Conservation (phyloP, 2,113 vertebrate genomes). For the Clinocottus analis region DNA sequence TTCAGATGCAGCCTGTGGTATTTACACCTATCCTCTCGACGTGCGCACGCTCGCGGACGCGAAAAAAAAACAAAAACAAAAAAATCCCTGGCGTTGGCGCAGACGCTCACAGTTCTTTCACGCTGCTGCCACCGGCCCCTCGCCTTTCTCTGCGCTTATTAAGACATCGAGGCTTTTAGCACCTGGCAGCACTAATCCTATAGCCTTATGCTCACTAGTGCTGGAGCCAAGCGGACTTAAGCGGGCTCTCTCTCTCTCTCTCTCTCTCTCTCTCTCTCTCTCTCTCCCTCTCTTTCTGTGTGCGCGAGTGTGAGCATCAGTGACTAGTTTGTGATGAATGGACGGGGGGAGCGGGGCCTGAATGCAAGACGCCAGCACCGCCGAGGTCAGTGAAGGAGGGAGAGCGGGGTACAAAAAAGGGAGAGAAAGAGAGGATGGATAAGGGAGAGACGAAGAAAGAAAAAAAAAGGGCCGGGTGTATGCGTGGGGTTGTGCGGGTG, state of each 20-base stretch:
- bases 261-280: constrained; percentile 28
- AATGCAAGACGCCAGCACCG: constrained; percentile 69
- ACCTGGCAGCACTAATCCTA: constrained; percentile 80
- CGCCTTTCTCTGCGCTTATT: constrained; percentile 64
- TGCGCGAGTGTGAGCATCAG: constrained; percentile 54
- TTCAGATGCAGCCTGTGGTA: constrained; percentile 68
- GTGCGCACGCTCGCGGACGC: too few species aligned
- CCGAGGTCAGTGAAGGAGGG: constrained; percentile 61
- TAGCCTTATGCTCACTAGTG: constrained; percentile 71
- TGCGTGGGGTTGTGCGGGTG: not conserved
- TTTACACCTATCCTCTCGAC: constrained; percentile 73
- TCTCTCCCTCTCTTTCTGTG: constrained; percentile 26
- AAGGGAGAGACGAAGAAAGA: constrained; percentile 39
- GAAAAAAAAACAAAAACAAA: too few species aligned
- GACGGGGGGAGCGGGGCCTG: constrained; percentile 43
- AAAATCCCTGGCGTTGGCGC: too few species aligned
- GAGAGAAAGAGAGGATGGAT: constrained; percentile 38
- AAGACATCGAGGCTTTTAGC: constrained; percentile 78
- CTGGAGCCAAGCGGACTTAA: constrained; percentile 67
- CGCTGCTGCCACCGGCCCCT: constrained; percentile 42
- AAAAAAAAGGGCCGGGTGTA: constrained; percentile 25
- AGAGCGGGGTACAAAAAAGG: not conserved
- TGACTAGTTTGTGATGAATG: constrained; percentile 74
- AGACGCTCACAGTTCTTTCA: constrained; percentile 57
- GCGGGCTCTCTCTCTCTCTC: constrained; percentile 33